Evolutionary conservation across 2,797 vertebrate genomes (phyloP).

Genomic region (Morus bassanus): DNA sequence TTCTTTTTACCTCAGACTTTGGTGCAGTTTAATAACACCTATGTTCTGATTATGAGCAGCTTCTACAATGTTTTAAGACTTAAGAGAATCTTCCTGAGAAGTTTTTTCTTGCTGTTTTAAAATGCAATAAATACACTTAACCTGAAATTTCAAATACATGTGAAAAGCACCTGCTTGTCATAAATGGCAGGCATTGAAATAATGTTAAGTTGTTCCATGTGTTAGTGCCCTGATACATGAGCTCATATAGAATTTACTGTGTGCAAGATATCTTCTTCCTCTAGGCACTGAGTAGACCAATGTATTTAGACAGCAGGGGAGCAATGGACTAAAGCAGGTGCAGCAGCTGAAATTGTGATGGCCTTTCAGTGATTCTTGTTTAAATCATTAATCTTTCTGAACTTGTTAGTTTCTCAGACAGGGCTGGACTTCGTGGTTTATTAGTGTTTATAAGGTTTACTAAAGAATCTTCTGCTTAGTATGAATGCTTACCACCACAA

Average conservation of each 20-base stretch:
- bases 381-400: neutral
- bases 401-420: neutral
- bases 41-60: neutral
- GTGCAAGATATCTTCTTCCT: constrained; percentile 5
- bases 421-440: neutral
- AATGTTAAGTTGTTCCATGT: constrained; percentile 38
- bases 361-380: neutral
- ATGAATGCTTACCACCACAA: neutral
- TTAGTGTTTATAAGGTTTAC: neutral
- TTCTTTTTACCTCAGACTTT: neutral
- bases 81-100: neutral
- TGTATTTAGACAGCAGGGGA: constrained; percentile 10
- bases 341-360: constrained; percentile 3
- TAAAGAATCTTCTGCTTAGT: neutral
- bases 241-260: neutral
- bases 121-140: neutral
- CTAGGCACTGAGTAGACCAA: neutral
- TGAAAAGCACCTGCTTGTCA: constrained; percentile 20
- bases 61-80: neutral
- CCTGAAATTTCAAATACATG: neutral
- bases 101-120: neutral
- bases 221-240: constrained; percentile 45
- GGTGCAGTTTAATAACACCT: neutral
- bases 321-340: constrained; percentile 39
- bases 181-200: constrained; percentile 16